Percentiles rank a stretch among this genome's conserved stretches.
These are phyloP conservation scores for Dasysyrphus tricinctus DNA, from an alignment of 2,888 invertebrate species.

Conservation along the genomic window DNA sequence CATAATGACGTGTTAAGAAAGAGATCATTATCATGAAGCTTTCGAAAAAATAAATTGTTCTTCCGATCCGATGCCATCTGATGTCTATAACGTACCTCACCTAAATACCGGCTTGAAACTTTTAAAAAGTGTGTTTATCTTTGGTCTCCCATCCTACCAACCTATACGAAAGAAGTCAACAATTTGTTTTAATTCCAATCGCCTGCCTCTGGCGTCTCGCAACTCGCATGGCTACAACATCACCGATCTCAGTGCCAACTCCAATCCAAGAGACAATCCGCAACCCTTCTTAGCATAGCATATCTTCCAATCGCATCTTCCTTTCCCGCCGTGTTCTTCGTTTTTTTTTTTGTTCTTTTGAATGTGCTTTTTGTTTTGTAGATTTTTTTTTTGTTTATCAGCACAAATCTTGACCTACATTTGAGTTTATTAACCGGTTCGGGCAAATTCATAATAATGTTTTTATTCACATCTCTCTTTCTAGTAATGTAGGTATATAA, in stretches of 20 bases:
- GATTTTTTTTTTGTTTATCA: constrained; percentile 78
- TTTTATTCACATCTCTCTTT: constrained; percentile 40
- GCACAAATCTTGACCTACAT: constrained; percentile 82
- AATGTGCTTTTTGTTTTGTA: constrained; percentile 78
- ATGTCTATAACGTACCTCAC: not conserved
- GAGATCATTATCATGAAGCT: constrained; percentile 1
- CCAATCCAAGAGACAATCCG: constrained; percentile 1
- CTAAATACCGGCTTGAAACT: not conserved
- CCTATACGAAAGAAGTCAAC: constrained; percentile 70
- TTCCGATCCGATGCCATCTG: not conserved
- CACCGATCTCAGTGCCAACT: not conserved
- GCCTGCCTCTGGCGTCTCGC: not conserved
- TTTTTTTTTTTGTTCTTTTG: constrained; percentile 59
- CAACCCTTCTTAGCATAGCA: constrained; percentile 66
- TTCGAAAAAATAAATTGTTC: not conserved
- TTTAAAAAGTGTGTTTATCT: constrained; percentile 1
- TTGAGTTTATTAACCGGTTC: constrained; percentile 82
- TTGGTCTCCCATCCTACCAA: constrained; percentile 59
- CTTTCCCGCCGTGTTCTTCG: constrained; percentile 46
- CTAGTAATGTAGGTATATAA: not conserved
- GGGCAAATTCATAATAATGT: constrained; percentile 66
- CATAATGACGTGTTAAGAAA: not conserved
- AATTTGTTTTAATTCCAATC: constrained; percentile 40
- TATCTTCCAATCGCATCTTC: constrained; percentile 63
- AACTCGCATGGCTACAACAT: too few species aligned